Evolutionary conservation across 2,113 vertebrate species (phyloP), one percentile per base, ranked within the genome.

Genomic region (Ictalurus punctatus): DNA sequence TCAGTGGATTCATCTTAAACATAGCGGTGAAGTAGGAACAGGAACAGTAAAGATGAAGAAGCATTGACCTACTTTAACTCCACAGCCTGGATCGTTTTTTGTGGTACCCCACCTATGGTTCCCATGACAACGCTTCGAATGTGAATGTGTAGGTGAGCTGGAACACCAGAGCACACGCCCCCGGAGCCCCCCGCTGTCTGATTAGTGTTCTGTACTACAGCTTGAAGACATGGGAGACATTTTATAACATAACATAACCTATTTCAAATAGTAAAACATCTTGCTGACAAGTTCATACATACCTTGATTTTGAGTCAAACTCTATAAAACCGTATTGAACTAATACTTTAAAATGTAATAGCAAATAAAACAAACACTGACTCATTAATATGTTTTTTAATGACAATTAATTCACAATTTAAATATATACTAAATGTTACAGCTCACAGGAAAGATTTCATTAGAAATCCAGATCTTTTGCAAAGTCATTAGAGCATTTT

Each of bases 11-110:
- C 30, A 59, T 44, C 76, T 12, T 37, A 79, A 83, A 65, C 37
- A 59, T 27, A 27, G 23, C 23, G 27, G 23, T 52, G 73, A 61
- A 54, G 5, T 19, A 21, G 1, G 13, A 17, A 17, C 10, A 34
- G 8, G 19, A 56, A 61, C 6, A 61, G 9, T 40, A 10, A 87
- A 78, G 37, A 61, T 74, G 59, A 52, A 17, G 34, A 44, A 71
- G n/a, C 14, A 4, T 48, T 61, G 17, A 25, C 74, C 78, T 91
- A 99, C 98, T 97, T 97, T 74, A 96, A 92, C 93, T 97, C 95
- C 30, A 97, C 59, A 14, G 94, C 95, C 8, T 92, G 93, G 30
- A 99, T 98, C 69, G 96, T 92, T 52, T 90, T 93, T 90, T 95
- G 95, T 37, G 95, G 90, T 54, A 96, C n/a, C 12, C 96, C 97